Conservation (phyloP, 2,797 vertebrate genomes). For the Ctenochaetus hawaiiensis region DNA sequence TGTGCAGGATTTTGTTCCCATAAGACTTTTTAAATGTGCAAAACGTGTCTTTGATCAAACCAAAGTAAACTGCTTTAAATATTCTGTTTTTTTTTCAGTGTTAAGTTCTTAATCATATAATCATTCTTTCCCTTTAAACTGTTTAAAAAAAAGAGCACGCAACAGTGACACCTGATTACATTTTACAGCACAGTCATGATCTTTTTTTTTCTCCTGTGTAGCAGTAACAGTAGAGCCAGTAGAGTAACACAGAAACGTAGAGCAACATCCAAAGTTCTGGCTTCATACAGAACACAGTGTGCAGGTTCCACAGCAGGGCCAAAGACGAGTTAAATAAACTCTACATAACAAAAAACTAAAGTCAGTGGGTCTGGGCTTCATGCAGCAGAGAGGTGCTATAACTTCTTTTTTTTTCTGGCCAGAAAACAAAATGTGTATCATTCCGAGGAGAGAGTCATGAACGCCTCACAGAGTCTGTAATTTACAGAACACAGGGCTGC, state of each 20-base stretch:
- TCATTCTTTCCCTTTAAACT: slow-evolving; percentile 51
- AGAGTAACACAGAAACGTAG: slow-evolving; percentile 9
- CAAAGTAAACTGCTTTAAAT: slow-evolving; percentile 24
- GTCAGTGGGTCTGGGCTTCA: slow-evolving; percentile 23
- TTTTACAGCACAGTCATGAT: slow-evolving; percentile 26
- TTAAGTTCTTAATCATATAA: neutral
- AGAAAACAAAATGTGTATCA: neutral
- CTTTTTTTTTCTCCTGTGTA: slow-evolving; percentile 10
- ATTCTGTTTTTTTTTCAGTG: no score
- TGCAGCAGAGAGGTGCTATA: slow-evolving; percentile 33
- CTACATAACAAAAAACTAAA: neutral
- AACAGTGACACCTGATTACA: slow-evolving; percentile 34
- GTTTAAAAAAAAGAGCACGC: slow-evolving; percentile 2
- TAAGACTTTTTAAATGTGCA: slow-evolving; percentile 31
- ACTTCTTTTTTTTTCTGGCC: neutral
- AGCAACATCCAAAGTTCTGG: slow-evolving; percentile 27
- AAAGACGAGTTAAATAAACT: neutral
- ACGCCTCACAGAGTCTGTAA: neutral
- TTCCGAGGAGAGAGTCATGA: neutral
- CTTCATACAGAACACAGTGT: slow-evolving; percentile 12
- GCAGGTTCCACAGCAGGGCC: slow-evolving; percentile 32
- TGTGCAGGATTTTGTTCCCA: slow-evolving; percentile 13
- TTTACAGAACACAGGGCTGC: neutral
- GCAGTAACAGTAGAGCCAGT: neutral
- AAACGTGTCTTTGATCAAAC: slow-evolving; percentile 28